A percentile compares a stretch with the other conserved stretches of the same genome.
Conservation (phyloP, 2,797 vertebrate species). For the Rhyacichthys aspro region DNA sequence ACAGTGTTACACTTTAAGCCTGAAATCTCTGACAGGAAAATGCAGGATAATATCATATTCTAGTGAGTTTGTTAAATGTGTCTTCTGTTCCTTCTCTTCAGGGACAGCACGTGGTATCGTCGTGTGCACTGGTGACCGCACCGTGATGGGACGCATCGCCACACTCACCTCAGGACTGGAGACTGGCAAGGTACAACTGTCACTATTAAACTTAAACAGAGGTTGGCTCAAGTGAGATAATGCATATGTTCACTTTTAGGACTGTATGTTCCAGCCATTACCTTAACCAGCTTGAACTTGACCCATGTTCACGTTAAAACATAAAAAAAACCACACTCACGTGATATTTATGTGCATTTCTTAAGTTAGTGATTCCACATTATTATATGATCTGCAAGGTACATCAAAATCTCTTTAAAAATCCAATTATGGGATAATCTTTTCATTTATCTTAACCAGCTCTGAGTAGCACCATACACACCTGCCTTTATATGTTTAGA, state of each 20-base stretch:
- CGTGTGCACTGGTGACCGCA: slow-evolving; percentile 89
- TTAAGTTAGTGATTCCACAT: too few relatives aligned
- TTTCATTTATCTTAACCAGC: not conserved
- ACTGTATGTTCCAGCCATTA: not conserved
- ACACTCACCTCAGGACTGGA: slow-evolving; percentile 91
- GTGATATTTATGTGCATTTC: too few relatives aligned
- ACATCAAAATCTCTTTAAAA: too few relatives aligned
- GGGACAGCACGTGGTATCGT: slow-evolving; percentile 92
- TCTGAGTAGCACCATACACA: too few relatives aligned
- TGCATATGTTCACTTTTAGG: too few relatives aligned
- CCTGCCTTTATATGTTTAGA: too few relatives aligned
- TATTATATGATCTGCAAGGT: too few relatives aligned
- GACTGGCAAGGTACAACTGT: slow-evolving; percentile 83
- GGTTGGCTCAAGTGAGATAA: too few relatives aligned
- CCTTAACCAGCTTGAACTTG: too few relatives aligned
- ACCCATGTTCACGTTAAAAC: too few relatives aligned
- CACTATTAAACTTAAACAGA: not conserved
- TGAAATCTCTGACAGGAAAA: not conserved
- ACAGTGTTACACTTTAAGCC: not conserved
- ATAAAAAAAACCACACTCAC: too few relatives aligned
- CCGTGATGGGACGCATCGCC: slow-evolving; percentile 93
- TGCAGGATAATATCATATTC: not conserved
- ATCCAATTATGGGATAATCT: too few relatives aligned
- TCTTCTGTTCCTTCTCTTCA: slow-evolving; percentile 43
- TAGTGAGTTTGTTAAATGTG: not conserved